These are phyloP conservation scores for Hetaerina americana DNA, from an alignment of 1,140 invertebrate species.

Conservation along the genomic window DNA sequence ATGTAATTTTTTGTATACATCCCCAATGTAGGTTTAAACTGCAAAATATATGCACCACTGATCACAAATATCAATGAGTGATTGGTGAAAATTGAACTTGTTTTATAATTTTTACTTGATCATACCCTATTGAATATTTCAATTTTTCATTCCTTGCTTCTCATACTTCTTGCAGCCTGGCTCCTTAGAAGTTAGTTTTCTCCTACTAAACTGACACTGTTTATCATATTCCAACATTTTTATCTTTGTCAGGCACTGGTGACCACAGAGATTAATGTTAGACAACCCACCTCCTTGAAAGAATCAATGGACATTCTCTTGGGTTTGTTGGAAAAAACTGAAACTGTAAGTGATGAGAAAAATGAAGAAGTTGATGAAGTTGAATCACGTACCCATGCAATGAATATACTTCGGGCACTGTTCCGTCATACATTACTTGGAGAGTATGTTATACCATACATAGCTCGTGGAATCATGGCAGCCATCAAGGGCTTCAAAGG, in stretches of 20 bases:
- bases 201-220: too few relatives aligned
- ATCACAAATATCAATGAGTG: too few relatives aligned
- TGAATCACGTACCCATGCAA: slow-evolving; percentile 55
- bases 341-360: slow-evolving; percentile 11
- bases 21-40: too few relatives aligned
- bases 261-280: slow-evolving; percentile 48
- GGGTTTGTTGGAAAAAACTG: slow-evolving; percentile 24
- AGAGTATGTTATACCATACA: slow-evolving; percentile 55
- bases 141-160: too few relatives aligned
- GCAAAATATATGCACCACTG: too few relatives aligned
- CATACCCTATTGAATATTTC: too few relatives aligned
- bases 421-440: slow-evolving; percentile 61
- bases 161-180: too few relatives aligned
- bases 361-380: slow-evolving; percentile 17
- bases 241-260: slow-evolving; percentile 47
- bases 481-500: slow-evolving; percentile 63
- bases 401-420: slow-evolving; percentile 75
- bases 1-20: too few relatives aligned
- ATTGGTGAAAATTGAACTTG: too few relatives aligned
- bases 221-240: too few relatives aligned
- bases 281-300: slow-evolving; percentile 39
- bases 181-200: too few relatives aligned
- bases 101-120: too few relatives aligned
- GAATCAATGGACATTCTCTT: slow-evolving; percentile 44
- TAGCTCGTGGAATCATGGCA: slow-evolving; percentile 53